Percentiles rank a stretch among this genome's conserved stretches.
phyloP scores from a whole-genome alignment of 92 coral and sea anemone species.

The Parazoanthus darwini region DNA sequence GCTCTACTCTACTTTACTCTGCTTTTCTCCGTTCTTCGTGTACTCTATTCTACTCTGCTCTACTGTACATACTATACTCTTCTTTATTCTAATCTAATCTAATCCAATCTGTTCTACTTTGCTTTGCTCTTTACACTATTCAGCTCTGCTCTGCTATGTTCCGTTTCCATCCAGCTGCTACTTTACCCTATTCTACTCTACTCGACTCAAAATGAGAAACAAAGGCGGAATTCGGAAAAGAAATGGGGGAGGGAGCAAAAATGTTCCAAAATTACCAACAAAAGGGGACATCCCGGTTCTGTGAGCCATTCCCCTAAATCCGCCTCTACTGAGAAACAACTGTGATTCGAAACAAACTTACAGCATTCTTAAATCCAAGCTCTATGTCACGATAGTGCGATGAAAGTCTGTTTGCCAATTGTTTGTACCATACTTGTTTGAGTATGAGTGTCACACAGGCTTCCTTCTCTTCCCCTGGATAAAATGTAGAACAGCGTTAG shows the following conservation, averaged over 20 bases:
- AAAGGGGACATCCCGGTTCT: no score
- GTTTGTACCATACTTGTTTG: constrained; percentile 85
- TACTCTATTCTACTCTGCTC: background rate
- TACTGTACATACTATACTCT: background rate
- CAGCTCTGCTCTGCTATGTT: background rate
- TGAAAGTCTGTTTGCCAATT: constrained; percentile 52
- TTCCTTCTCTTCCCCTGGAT: constrained; percentile 69
- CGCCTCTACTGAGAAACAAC: no score
- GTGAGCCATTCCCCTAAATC: no score
- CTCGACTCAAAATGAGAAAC: no score
- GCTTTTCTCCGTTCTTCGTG: background rate
- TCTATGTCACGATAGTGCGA: constrained; percentile 52
- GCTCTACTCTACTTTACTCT: background rate
- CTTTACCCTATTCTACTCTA: background rate
- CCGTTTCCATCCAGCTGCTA: background rate
- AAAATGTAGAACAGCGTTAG: background rate
- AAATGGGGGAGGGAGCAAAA: no score
- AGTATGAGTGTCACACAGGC: constrained; percentile 78
- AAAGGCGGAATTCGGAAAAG: no score
- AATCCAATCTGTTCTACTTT: background rate
- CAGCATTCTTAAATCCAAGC: constrained; percentile 58
- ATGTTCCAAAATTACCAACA: no score
- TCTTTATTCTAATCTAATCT: background rate
- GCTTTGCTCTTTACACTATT: background rate
- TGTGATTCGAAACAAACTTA: constrained; percentile 32